Percentiles rank a stretch among this genome's conserved stretches.
phyloP scores from a whole-genome alignment of 2,113 vertebrate genomes.

The Bufo bufo region DNA sequence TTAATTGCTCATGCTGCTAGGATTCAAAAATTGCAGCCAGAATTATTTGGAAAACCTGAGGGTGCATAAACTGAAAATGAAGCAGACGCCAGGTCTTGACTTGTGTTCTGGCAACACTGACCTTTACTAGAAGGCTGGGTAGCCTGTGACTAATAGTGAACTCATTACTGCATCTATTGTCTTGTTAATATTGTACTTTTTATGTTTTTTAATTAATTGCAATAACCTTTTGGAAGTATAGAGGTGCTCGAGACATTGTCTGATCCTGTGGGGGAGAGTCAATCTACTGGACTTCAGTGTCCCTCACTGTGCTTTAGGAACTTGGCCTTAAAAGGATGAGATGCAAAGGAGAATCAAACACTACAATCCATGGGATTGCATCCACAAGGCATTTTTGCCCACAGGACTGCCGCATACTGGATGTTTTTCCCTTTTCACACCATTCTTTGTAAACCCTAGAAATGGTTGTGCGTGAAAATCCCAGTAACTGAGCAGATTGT shows the following conservation, averaged over 20 bases:
- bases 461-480: no score
- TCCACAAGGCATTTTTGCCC: no score
- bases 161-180: not conserved
- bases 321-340: not conserved
- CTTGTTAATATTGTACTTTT: not conserved
- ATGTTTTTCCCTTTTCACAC: no score
- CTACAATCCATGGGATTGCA: not conserved
- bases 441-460: no score
- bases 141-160: not conserved
- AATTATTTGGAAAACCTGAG: not conserved
- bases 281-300: no score
- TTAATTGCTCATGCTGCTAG: slow-evolving; percentile 4
- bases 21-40: not conserved
- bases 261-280: no score
- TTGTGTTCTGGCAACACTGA: slow-evolving; percentile 1
- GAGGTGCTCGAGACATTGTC: no score
- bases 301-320: not conserved
- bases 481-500: no score
- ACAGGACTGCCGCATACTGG: no score
- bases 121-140: not conserved
- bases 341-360: no score
- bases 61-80: not conserved
- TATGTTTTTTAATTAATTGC: not conserved
- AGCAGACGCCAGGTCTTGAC: not conserved
- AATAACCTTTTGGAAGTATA: not conserved